Percentiles rank a stretch among this genome's conserved stretches.
phyloP scores from a whole-genome alignment of 92 coral and sea anemone genomes.

The Siderastrea radians region DNA sequence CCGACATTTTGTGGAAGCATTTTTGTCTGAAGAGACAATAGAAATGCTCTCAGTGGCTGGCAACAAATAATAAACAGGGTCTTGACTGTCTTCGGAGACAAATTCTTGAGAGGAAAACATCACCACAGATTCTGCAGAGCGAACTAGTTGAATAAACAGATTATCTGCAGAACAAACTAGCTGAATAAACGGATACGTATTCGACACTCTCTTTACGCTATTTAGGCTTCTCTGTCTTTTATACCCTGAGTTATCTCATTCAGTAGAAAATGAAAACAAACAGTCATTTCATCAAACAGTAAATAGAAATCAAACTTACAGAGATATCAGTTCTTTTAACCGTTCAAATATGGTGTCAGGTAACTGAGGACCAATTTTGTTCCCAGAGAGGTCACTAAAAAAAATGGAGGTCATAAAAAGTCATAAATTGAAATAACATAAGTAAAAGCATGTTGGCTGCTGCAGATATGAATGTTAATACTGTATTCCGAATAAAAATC shows the following conservation, averaged over 20 bases:
- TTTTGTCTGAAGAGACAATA: too few relatives aligned
- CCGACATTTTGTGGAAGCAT: too few relatives aligned
- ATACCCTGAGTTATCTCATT: background rate
- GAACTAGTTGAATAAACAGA: too few relatives aligned
- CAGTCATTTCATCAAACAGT: background rate
- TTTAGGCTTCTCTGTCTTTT: too few relatives aligned
- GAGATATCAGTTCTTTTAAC: background rate
- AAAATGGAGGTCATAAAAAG: background rate
- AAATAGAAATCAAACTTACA: background rate
- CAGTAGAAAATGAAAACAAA: background rate
- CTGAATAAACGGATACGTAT: too few relatives aligned
- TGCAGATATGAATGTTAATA: background rate
- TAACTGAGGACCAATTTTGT: background rate
- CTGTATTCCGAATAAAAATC: background rate
- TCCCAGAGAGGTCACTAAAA: constrained; percentile 17
- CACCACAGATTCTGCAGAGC: too few relatives aligned
- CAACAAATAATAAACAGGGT: too few relatives aligned
- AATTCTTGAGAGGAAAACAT: too few relatives aligned
- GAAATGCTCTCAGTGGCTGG: too few relatives aligned
- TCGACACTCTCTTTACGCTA: too few relatives aligned
- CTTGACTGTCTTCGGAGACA: too few relatives aligned
- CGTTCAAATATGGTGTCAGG: background rate
- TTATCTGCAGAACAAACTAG: too few relatives aligned
- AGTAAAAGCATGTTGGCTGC: background rate
- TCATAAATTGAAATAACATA: background rate